Percentiles rank a stretch among this genome's conserved stretches.
These are phyloP conservation scores for Rhodeus uyekii DNA, from an alignment of 2,797 vertebrate genomes.

Conservation along the genomic window DNA sequence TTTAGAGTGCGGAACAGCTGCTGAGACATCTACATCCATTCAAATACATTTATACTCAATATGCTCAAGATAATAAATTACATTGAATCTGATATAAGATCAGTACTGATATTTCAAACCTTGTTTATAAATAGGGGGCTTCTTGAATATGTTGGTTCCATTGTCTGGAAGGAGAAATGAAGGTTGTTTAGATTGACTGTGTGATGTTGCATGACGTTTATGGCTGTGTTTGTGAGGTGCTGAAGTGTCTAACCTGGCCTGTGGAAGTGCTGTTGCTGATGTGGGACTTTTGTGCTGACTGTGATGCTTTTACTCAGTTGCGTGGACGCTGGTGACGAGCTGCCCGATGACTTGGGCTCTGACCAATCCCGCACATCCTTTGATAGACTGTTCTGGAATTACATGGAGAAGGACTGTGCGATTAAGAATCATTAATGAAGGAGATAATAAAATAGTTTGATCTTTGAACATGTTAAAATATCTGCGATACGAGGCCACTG, in stretches of 20 bases:
- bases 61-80: constrained; percentile 27
- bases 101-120: constrained; percentile 51
- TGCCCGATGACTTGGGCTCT: constrained; percentile 60
- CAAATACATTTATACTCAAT: constrained; percentile 49
- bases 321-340: constrained; percentile 72
- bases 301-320: constrained; percentile 70
- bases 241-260: constrained; percentile 75
- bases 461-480: background rate
- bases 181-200: background rate
- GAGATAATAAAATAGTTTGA: background rate
- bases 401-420: background rate
- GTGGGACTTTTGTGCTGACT: constrained; percentile 48
- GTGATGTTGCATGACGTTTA: background rate
- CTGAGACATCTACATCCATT: constrained; percentile 66
- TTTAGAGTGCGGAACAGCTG: constrained; percentile 78
- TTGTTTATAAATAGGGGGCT: constrained; percentile 93
- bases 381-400: constrained; percentile 37
- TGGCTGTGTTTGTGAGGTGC: background rate
- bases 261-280: constrained; percentile 85
- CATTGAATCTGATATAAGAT: background rate
- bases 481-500: background rate
- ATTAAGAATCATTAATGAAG: background rate
- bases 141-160: constrained; percentile 91
- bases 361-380: constrained; percentile 28
- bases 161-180: constrained; percentile 71